These are phyloP conservation scores for Gerris lacustris DNA, from an alignment of 2,888 invertebrate species.

Conservation along the genomic window DNA sequence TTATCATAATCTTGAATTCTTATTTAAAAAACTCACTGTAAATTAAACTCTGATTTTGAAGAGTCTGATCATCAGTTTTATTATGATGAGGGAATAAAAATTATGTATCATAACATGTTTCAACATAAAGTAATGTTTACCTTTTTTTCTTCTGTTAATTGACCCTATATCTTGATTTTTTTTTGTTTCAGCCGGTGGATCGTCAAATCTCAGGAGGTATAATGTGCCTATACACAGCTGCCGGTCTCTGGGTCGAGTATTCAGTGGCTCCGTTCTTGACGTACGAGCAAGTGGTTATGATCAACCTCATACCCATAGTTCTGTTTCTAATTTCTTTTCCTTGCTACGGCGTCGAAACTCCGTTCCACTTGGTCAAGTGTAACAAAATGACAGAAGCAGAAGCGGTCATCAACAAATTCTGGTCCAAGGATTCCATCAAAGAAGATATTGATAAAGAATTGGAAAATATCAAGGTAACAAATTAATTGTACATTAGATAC, in stretches of 20 bases:
- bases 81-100: too few species aligned
- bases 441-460: constrained; percentile 5
- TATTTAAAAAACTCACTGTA: too few species aligned
- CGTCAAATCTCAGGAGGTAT: constrained; percentile 3
- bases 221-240: not conserved
- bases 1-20: too few species aligned
- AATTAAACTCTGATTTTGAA: too few species aligned
- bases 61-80: too few species aligned
- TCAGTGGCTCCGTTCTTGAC: not conserved
- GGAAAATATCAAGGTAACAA: constrained; percentile 6
- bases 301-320: not conserved
- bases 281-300: not conserved
- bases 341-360: not conserved
- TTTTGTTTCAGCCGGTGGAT: constrained; percentile 7
- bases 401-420: not conserved
- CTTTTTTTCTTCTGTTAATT: too few species aligned
- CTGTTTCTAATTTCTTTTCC: constrained; percentile 3
- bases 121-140: too few species aligned
- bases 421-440: not conserved
- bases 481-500: not conserved
- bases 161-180: not conserved
- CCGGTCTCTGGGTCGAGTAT: not conserved
- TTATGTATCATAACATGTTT: too few species aligned
- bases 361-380: not conserved
- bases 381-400: not conserved